Evolutionary conservation across 2,888 invertebrate species (phyloP).

Genomic region (Aphidoletes aphidimyza): DNA sequence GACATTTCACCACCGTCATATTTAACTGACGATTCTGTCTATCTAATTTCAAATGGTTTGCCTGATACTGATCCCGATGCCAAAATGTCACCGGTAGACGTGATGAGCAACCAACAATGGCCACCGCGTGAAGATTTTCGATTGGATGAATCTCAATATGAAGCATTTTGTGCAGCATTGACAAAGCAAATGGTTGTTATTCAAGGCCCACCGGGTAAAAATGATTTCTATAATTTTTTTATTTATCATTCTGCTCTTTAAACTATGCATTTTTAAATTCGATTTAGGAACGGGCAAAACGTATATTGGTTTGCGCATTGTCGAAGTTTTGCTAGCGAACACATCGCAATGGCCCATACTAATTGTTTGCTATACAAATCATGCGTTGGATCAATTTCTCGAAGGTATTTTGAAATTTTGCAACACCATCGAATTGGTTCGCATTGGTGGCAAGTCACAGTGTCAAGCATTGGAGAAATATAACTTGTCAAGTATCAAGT

Average conservation of each 20-base stretch:
- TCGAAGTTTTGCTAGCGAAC: slow-evolving; percentile 72
- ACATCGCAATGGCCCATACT: slow-evolving; percentile 59
- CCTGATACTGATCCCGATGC: not conserved
- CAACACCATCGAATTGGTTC: slow-evolving; percentile 67
- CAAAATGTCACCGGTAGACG: not conserved
- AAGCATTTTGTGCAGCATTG: slow-evolving; percentile 74
- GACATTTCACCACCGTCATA: slow-evolving; percentile 48
- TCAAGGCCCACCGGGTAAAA: slow-evolving; percentile 76
- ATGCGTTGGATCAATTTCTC: slow-evolving; percentile 82
- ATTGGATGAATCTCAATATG: slow-evolving; percentile 73
- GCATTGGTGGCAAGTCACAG: slow-evolving; percentile 75
- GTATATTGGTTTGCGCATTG: slow-evolving; percentile 77
- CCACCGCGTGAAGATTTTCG: slow-evolving; percentile 66
- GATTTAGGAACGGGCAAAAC: slow-evolving; percentile 79
- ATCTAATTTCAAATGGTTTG: slow-evolving; percentile 16
- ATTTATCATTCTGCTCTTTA: not conserved
- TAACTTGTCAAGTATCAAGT: slow-evolving; percentile 58
- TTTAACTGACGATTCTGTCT: slow-evolving; percentile 32
- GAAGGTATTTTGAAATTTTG: slow-evolving; percentile 73
- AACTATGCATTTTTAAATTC: no score
- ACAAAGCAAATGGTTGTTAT: slow-evolving; percentile 76
- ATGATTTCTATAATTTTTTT: not conserved
- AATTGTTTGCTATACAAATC: slow-evolving; percentile 71
- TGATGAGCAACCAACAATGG: slow-evolving; percentile 63
- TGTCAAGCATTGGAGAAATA: slow-evolving; percentile 68